A percentile compares a stretch with the other conserved stretches of the same genome.
Evolutionary conservation across 2,113 vertebrate species (phyloP).

Genomic region (Oreochromis niloticus): DNA sequence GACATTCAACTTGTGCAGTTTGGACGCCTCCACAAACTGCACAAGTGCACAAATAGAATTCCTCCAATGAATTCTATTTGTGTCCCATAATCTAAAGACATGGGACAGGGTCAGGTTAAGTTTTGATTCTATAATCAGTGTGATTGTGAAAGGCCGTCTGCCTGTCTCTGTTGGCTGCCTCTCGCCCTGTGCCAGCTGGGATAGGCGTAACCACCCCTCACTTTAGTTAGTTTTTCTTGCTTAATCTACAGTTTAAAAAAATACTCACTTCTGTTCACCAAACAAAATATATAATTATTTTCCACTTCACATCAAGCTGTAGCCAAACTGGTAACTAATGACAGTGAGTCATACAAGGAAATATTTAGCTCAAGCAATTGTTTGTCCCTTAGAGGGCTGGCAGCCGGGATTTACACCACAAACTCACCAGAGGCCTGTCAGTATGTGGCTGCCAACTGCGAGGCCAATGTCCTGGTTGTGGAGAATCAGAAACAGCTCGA

Average conservation of each 20-base stretch:
- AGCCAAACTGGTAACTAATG: background rate
- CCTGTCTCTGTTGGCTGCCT: background rate
- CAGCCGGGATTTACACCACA: constrained; percentile 75
- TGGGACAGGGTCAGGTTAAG: background rate
- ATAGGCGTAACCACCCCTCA: background rate
- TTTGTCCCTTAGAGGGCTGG: constrained; percentile 64
- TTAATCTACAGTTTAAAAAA: background rate
- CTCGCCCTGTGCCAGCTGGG: background rate
- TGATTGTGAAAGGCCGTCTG: background rate
- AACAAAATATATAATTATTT: background rate
- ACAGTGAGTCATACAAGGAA: background rate
- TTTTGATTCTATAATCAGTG: background rate
- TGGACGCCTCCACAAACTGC: background rate
- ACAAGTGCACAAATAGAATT: background rate
- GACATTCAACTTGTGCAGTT: background rate
- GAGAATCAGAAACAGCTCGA: constrained; percentile 75
- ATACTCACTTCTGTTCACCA: background rate
- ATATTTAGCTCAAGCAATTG: background rate
- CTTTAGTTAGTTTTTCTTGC: background rate
- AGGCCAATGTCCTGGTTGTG: constrained; percentile 75
- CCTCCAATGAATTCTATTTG: background rate
- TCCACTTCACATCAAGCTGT: background rate
- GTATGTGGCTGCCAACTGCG: constrained; percentile 67
- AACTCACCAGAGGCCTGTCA: constrained; percentile 73
- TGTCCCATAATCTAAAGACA: background rate